Evolutionary conservation across 2,113 vertebrate genomes (phyloP).

Genomic region (Mormyrus iriodes): DNA sequence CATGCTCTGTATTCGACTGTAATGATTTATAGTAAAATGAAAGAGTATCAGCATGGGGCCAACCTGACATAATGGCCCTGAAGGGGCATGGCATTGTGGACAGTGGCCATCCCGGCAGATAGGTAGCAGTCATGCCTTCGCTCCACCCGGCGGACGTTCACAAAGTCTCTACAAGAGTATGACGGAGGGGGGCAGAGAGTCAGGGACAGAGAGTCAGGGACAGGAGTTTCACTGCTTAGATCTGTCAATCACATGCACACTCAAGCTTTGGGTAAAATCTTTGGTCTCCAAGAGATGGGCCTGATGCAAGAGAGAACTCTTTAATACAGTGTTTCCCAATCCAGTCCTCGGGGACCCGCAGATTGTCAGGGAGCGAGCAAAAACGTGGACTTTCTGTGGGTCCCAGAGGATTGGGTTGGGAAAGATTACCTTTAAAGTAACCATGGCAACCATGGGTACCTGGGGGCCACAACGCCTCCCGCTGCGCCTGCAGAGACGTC

Average conservation of each 20-base stretch:
- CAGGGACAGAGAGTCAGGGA: not conserved
- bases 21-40: not conserved
- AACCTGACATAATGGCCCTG: conserved; percentile 83
- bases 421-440: not conserved
- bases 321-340: too few relatives aligned
- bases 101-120: conserved; percentile 82
- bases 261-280: not conserved
- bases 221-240: not conserved
- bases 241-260: not conserved
- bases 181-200: conserved; percentile 31
- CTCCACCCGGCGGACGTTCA: conserved; percentile 89
- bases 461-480: conserved; percentile 83
- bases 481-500: conserved; percentile 86
- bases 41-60: conserved; percentile 13
- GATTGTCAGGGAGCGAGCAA: not conserved
- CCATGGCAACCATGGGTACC: conserved; percentile 52
- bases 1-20: too few relatives aligned
- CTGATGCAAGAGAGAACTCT: not conserved
- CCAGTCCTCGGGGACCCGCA: not conserved
- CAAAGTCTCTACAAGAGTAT: conserved; percentile 74
- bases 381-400: not conserved
- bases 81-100: conserved; percentile 71
- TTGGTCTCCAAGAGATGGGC: not conserved
- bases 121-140: conserved; percentile 81
- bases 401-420: too few relatives aligned